Conservation (phyloP, 2,113 vertebrate genomes). For the Caloenas nicobarica region DNA sequence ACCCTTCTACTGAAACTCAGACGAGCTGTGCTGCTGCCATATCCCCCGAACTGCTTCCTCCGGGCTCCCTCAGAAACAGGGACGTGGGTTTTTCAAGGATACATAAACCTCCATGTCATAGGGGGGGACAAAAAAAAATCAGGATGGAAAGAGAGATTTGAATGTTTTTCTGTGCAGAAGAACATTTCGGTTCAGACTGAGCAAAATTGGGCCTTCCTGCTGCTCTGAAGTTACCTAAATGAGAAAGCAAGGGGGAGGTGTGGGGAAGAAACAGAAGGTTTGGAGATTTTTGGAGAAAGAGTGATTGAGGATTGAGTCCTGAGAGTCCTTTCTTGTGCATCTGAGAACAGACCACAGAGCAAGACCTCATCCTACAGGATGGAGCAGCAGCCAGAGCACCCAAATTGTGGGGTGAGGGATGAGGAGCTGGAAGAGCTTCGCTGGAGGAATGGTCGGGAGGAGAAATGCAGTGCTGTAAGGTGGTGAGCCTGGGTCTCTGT, state of each 20-base stretch:
- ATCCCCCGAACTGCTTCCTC: not conserved
- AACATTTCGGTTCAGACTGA: conserved; percentile 15
- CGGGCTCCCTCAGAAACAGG: not conserved
- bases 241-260: accelerated
- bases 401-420: not conserved
- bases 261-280: not conserved
- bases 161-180: conserved; percentile 16
- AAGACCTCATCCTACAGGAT: not conserved
- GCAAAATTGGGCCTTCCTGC: not conserved
- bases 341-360: not conserved
- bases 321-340: not conserved
- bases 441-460: not conserved
- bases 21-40: not conserved
- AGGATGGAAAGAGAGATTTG: conserved; percentile 4
- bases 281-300: not conserved
- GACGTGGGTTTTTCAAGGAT: conserved; percentile 23
- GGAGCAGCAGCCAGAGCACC: not conserved
- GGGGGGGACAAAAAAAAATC: not conserved
- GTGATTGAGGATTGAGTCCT: not conserved
- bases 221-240: not conserved
- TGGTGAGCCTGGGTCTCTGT: not conserved
- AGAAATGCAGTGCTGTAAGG: accelerated
- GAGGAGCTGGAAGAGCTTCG: not conserved
- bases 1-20: conserved; percentile 30
- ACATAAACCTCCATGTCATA: conserved; percentile 25